These are phyloP conservation scores for Xylophagus ater DNA, from an alignment of 2,888 invertebrate genomes.

Conservation along the genomic window DNA sequence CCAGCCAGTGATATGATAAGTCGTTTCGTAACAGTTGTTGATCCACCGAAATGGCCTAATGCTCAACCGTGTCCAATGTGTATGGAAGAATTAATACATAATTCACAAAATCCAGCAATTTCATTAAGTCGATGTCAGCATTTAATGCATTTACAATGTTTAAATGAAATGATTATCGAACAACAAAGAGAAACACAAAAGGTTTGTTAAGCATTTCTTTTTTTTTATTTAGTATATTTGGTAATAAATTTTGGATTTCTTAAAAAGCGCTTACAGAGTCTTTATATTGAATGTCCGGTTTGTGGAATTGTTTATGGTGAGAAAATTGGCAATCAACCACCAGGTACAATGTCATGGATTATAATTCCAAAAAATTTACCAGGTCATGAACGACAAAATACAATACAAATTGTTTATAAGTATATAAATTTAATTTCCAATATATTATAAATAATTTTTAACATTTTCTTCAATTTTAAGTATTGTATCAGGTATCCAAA, in stretches of 20 bases:
- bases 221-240: neutral
- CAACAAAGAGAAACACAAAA: constrained; percentile 43
- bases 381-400: constrained; percentile 50
- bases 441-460: constrained; percentile 5
- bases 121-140: constrained; percentile 65
- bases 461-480: constrained; percentile 37
- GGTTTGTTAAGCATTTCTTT: constrained; percentile 22
- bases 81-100: constrained; percentile 44
- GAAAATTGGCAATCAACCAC: constrained; percentile 67
- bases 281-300: constrained; percentile 75
- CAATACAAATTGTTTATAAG: constrained; percentile 76
- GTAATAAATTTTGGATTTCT: neutral
- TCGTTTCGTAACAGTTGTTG: constrained; percentile 56
- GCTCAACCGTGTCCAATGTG: constrained; percentile 63
- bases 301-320: constrained; percentile 79
- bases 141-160: constrained; percentile 68
- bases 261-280: constrained; percentile 39
- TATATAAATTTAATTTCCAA: constrained; percentile 31
- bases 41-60: constrained; percentile 53
- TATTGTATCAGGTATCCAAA: constrained; percentile 77
- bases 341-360: constrained; percentile 73
- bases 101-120: constrained; percentile 46
- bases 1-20: constrained; percentile 49
- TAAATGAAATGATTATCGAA: constrained; percentile 61
- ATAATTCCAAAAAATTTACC: constrained; percentile 57